Base-by-base conservation (phyloP, 1,140 invertebrate genomes). In the Pseudomyrmex flavicornis region DNA sequence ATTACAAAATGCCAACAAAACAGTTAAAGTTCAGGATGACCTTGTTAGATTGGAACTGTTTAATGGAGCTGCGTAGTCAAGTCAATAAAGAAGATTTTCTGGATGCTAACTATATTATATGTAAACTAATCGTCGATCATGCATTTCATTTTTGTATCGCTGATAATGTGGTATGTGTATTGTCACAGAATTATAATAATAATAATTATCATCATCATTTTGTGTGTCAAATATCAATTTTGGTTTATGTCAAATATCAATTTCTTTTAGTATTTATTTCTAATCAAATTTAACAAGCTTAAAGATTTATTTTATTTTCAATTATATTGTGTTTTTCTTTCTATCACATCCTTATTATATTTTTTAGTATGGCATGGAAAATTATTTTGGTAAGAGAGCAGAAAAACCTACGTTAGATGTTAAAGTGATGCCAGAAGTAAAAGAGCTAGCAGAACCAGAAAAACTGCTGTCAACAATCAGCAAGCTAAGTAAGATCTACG, bases 81-180 rank as follows among this genome's bases (percentile, higher is more conserved):
- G 89, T 94, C 48, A 90, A 77, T 70, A 74, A 91, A 17, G 90
- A 85, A 1, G 89, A 94, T 82, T 90, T 93, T 70, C 87, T 91
- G 13, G 93, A 95, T 84, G 93, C 93, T 12, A 93, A 92, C 80
- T 94, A 91, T 68, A 91, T 95, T 65, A 89, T 94, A 12, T 92
- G 89, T 20, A 93, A 94, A 85, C 69, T 95, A 72, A 90, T 94
- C 13, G 35, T 74, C 0, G 89, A 92, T 9, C 85, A 90, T 88
- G 93, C 92, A 46, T 95, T 94, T 89, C 4, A 65, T 17, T 86
- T 91, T 80, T 91, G 89, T 76, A 61, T 93, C 8, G 92, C 91
- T 59, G 83, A 92, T 20, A 88, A 79, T 79, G 93, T 94, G 88
- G 94, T 94, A 90, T 58, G 74, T 83, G 2, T 9, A 35, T 58